A percentile compares a stretch with the other conserved stretches of the same genome.
phyloP scores from a whole-genome alignment of 2,113 vertebrate genomes.

The Perca fluviatilis region DNA sequence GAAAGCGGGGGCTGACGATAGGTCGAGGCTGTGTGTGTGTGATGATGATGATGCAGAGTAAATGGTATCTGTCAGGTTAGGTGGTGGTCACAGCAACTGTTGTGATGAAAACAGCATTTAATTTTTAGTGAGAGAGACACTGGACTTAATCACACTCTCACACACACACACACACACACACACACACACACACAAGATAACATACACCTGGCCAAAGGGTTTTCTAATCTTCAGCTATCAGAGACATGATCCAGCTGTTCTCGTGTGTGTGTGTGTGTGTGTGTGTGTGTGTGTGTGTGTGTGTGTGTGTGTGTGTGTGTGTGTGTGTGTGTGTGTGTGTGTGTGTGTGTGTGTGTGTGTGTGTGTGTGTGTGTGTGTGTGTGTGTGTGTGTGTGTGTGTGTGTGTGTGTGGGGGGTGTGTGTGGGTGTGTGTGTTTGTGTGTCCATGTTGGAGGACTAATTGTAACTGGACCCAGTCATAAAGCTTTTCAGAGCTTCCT shows the following conservation, averaged over 20 bases:
- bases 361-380: conserved; percentile 23
- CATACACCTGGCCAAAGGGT: conserved; percentile 32
- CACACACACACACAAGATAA: conserved; percentile 30
- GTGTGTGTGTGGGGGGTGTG: conserved; percentile 17
- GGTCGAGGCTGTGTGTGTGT: conserved; percentile 30
- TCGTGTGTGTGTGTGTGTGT: conserved; percentile 17
- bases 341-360: background rate
- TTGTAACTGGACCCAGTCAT: conserved; percentile 69
- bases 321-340: conserved; percentile 21
- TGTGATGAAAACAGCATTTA: conserved; percentile 64
- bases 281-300: conserved; percentile 24
- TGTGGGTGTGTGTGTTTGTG: background rate
- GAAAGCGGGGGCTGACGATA: conserved; percentile 55
- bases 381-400: conserved; percentile 34
- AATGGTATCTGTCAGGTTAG: conserved; percentile 44
- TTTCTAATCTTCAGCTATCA: conserved; percentile 10
- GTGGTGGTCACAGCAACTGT: conserved; percentile 66
- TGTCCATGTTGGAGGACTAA: conserved; percentile 54
- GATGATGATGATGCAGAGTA: conserved; percentile 41
- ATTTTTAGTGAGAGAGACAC: conserved; percentile 41
- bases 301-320: conserved; percentile 20
- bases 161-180: conserved; percentile 23
- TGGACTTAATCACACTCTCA: conserved; percentile 22
- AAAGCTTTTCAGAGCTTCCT: conserved; percentile 70
- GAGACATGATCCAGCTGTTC: conserved; percentile 48